A percentile compares a stretch with the other conserved stretches of the same genome.
Conservation (phyloP, 2,113 vertebrate species). For the Odontophorus gujanensis region DNA sequence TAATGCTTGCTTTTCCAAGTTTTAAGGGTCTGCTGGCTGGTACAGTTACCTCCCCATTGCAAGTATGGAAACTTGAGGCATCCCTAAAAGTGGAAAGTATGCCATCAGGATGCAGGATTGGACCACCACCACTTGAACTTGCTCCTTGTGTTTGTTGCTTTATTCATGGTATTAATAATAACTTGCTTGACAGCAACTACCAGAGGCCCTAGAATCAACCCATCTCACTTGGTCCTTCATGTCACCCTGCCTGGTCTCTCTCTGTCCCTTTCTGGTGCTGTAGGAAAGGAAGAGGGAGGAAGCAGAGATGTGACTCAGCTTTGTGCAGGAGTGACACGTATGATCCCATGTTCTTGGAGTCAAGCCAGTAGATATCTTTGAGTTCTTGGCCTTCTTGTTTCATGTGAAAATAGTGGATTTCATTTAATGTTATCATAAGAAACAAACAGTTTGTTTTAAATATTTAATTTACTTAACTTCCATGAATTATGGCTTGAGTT, state of each 20-base stretch:
- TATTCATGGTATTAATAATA: not conserved
- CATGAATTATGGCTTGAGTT: not conserved
- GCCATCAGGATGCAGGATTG: not conserved
- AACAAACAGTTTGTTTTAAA: not conserved
- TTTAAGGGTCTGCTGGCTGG: not conserved
- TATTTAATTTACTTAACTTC: not conserved
- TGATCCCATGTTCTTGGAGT: not conserved
- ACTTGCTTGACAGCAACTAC: not conserved
- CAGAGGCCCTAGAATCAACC: not conserved
- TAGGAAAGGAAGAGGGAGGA: not conserved
- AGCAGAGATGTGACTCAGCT: not conserved
- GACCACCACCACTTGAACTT: not conserved
- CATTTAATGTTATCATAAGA: not conserved
- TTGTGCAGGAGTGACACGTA: not conserved
- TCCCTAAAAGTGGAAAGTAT: accelerated
- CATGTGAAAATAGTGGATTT: not conserved
- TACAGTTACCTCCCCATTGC: not conserved
- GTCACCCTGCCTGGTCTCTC: not conserved
- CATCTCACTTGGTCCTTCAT: accelerated
- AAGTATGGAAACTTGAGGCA: constrained; percentile 11
- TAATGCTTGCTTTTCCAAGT: not conserved
- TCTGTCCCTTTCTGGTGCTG: not conserved
- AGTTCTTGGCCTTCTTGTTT: not conserved
- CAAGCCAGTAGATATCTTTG: not conserved
- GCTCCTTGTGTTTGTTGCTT: not conserved